These are phyloP conservation scores for Heliconius sara DNA, from an alignment of 2,888 invertebrate species.

Conservation along the genomic window DNA sequence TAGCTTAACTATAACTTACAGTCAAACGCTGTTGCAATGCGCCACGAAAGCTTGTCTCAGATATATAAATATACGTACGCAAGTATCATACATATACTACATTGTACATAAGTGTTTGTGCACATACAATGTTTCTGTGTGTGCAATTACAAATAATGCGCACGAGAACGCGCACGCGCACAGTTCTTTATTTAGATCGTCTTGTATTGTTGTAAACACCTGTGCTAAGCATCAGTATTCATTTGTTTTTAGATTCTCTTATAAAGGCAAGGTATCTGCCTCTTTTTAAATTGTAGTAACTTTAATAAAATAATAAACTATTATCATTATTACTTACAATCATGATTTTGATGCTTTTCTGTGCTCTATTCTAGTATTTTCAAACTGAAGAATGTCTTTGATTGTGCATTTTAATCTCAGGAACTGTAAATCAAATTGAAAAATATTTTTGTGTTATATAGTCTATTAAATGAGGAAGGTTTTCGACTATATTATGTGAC, in stretches of 20 bases:
- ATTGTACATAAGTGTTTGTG: not conserved
- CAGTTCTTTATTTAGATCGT: constrained; percentile 21
- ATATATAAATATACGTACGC: not conserved
- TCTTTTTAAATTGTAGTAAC: not conserved
- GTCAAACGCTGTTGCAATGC: too few species aligned
- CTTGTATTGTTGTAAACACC: constrained; percentile 32
- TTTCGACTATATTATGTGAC: too few species aligned
- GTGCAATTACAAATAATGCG: constrained; percentile 15
- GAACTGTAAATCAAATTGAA: too few species aligned
- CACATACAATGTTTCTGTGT: not conserved
- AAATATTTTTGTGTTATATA: too few species aligned
- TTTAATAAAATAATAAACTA: not conserved
- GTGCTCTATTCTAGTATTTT: too few species aligned
- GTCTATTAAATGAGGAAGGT: too few species aligned
- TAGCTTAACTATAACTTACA: too few species aligned
- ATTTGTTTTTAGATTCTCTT: not conserved
- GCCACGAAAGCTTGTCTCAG: too few species aligned
- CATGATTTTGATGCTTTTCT: not conserved
- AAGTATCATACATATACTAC: too few species aligned
- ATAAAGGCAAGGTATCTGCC: not conserved
- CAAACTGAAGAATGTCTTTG: too few species aligned
- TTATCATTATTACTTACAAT: not conserved
- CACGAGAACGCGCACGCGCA: constrained; percentile 30
- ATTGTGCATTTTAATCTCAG: too few species aligned
- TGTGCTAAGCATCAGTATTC: constrained; percentile 26